Conservation (phyloP, 2,888 invertebrate species). For the Eueremaeus valkanovi region DNA sequence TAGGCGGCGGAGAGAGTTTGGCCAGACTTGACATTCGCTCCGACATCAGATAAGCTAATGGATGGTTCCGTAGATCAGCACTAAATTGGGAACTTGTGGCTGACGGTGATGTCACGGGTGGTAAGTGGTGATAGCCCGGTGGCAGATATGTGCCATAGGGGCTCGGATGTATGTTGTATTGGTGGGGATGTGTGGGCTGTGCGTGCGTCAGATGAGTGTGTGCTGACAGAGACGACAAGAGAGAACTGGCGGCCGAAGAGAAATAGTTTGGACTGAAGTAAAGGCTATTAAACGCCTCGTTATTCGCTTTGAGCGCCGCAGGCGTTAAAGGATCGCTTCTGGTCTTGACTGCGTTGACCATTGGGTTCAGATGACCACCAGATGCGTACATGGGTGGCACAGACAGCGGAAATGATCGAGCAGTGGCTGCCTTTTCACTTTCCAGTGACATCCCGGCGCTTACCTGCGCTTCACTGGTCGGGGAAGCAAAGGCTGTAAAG, state of each 20-base stretch:
- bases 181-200: conserved; percentile 15
- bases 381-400: conserved; percentile 39
- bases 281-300: background rate
- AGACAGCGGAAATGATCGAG: conserved; percentile 45
- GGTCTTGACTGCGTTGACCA: too few species aligned
- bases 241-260: conserved; percentile 27
- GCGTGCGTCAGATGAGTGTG: conserved; percentile 39
- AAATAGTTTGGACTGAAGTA: background rate
- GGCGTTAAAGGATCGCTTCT: too few species aligned
- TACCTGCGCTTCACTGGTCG: background rate
- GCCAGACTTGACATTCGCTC: conserved; percentile 48
- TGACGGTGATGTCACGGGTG: conserved; percentile 38
- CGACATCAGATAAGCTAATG: conserved; percentile 48
- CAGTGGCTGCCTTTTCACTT: conserved; percentile 46
- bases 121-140: conserved; percentile 40
- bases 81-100: conserved; percentile 45
- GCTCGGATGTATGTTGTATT: conserved; percentile 42
- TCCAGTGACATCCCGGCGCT: conserved; percentile 40
- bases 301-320: conserved; percentile 3
- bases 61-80: conserved; percentile 49
- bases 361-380: conserved; percentile 12
- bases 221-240: conserved; percentile 30
- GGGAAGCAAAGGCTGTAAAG: background rate
- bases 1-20: conserved; percentile 37
- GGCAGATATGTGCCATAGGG: conserved; percentile 42